These are phyloP conservation scores for Thunnus maccoyii DNA, from an alignment of 2,113 vertebrate genomes.

Conservation along the genomic window DNA sequence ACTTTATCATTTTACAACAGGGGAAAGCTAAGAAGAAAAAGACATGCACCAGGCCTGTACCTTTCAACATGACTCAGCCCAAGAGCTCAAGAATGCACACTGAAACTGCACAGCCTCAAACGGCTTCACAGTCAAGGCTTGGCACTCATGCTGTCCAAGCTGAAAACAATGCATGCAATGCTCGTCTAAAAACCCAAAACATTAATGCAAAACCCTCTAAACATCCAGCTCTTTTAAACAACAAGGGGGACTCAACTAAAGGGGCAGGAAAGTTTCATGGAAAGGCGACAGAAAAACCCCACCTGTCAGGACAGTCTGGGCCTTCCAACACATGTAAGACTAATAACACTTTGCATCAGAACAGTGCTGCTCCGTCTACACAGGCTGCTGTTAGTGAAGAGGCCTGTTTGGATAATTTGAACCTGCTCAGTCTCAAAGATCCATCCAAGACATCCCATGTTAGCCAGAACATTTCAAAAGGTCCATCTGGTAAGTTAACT, in stretches of 20 bases:
- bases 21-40: conserved; percentile 80
- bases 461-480: conserved; percentile 21
- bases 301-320: conserved; percentile 4
- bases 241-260: neutral
- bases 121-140: conserved; percentile 1
- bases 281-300: conserved; percentile 17
- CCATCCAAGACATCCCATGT: conserved; percentile 7
- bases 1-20: conserved; percentile 59
- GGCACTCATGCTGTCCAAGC: conserved; percentile 4
- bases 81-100: conserved; percentile 38
- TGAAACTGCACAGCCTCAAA: conserved; percentile 21
- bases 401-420: conserved; percentile 61
- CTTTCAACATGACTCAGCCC: conserved; percentile 80
- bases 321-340: conserved; percentile 27
- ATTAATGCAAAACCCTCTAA: conserved; percentile 26
- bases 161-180: conserved; percentile 22
- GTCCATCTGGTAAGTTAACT: conserved; percentile 42
- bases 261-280: neutral
- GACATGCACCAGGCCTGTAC: conserved; percentile 77
- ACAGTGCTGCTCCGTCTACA: neutral
- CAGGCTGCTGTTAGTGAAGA: conserved; percentile 35
- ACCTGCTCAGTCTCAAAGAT: conserved; percentile 72
- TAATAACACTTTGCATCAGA: conserved; percentile 3
- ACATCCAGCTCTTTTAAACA: neutral
- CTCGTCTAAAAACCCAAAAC: conserved; percentile 42